Evolutionary conservation across 2,797 vertebrate species (phyloP).

Genomic region (Oryzias dopingdopingensis): DNA sequence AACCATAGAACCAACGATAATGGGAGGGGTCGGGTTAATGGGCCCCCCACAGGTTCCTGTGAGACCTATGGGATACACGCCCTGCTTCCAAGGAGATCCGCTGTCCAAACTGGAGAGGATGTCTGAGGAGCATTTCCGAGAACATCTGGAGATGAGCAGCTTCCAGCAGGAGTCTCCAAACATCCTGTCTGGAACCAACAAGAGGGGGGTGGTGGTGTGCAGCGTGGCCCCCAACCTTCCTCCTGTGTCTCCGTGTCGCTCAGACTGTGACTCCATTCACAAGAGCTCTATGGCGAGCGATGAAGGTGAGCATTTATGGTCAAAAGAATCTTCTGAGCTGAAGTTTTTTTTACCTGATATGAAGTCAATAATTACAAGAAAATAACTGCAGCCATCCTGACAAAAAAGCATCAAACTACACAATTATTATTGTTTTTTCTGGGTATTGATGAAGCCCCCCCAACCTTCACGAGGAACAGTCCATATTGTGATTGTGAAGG

Average conservation of each 20-base stretch:
- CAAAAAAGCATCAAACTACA: too few species aligned
- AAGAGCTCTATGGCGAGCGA: conserved; percentile 90
- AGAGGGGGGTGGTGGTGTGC: conserved; percentile 92
- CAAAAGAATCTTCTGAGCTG: too few species aligned
- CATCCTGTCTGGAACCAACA: conserved; percentile 81
- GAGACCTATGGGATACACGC: conserved; percentile 94
- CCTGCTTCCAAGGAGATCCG: conserved; percentile 90
- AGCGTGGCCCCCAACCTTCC: conserved; percentile 95
- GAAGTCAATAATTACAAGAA: too few species aligned
- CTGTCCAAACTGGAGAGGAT: conserved; percentile 89
- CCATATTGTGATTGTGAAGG: too few species aligned
- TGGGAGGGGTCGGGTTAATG: conserved; percentile 46
- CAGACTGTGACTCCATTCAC: conserved; percentile 91
- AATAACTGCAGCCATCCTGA: too few species aligned
- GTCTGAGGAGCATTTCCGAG: conserved; percentile 80
- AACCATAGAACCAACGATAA: conserved; percentile 53
- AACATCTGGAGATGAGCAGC: conserved; percentile 95
- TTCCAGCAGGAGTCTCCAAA: conserved; percentile 93
- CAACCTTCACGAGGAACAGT: too few species aligned
- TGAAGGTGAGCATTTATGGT: conserved; percentile 76
- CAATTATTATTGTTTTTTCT: too few species aligned
- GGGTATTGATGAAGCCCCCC: too few species aligned
- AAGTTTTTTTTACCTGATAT: too few species aligned
- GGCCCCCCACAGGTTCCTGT: conserved; percentile 92
- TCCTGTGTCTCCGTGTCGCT: conserved; percentile 87